These are phyloP conservation scores for Ephydatia muelleri DNA, from an alignment of 37 sponge, comb jelly and placozoan species.

Conservation along the genomic window DNA sequence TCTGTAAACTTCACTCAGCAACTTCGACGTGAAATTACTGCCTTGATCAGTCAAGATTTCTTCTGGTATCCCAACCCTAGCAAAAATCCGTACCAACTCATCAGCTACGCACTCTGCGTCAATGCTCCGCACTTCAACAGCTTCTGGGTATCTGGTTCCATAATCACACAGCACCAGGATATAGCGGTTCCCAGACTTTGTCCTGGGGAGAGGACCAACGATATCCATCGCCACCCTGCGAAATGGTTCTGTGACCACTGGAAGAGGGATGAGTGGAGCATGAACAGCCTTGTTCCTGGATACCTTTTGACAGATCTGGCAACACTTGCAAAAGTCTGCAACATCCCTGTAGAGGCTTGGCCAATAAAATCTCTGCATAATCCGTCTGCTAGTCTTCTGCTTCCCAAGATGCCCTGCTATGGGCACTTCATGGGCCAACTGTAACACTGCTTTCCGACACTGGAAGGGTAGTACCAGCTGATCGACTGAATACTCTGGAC, in stretches of 20 bases:
- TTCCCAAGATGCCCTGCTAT: too few relatives aligned
- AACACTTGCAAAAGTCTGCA: constrained; percentile 15
- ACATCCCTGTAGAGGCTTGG: constrained; percentile 23
- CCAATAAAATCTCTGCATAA: constrained; percentile 27
- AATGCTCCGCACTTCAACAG: constrained; percentile 9
- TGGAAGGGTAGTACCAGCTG: too few relatives aligned
- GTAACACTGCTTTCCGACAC: too few relatives aligned
- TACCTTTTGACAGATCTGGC: constrained; percentile 10
- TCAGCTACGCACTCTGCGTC: constrained; percentile 21
- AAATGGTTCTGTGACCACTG: constrained; percentile 13
- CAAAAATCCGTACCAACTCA: constrained; percentile 15
- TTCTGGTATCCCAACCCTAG: constrained; percentile 25
- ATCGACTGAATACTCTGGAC: too few relatives aligned
- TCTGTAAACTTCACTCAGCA: constrained; percentile 23
- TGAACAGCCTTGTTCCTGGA: too few relatives aligned
- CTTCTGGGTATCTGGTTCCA: constrained; percentile 39
- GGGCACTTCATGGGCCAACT: too few relatives aligned
- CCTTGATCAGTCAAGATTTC: constrained; percentile 24
- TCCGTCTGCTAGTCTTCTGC: too few relatives aligned
- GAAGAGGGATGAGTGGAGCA: constrained; percentile 19
- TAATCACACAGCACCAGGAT: constrained; percentile 17
- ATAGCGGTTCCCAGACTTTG: background rate
- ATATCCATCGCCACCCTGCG: constrained; percentile 13
- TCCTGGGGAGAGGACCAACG: constrained; percentile 22
- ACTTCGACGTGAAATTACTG: constrained; percentile 18